A percentile compares a stretch with the other conserved stretches of the same genome.
Conservation (phyloP, 2,113 vertebrate genomes). For the Stomatorhinus ivindoensis region DNA sequence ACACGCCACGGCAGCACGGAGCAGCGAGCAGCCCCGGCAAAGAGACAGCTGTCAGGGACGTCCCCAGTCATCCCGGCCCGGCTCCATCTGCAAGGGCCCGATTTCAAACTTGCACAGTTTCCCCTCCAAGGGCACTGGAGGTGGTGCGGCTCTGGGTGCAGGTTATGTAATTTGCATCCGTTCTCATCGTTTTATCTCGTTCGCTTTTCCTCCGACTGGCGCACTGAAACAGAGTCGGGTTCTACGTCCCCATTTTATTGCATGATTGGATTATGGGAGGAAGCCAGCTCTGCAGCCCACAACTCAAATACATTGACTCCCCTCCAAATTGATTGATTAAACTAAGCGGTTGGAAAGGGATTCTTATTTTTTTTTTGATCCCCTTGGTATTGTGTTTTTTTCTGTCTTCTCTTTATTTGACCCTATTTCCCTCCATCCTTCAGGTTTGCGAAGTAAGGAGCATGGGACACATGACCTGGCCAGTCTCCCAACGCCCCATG, state of each 20-base stretch:
- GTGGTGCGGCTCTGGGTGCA: constrained; percentile 10
- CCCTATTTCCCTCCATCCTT: neutral
- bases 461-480: neutral
- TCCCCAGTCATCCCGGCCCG: constrained; percentile 35
- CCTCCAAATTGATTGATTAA: constrained; percentile 14
- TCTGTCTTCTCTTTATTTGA: neutral
- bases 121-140: constrained; percentile 16
- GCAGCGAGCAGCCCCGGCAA: constrained; percentile 31
- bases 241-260: neutral
- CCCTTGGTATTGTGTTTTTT: neutral
- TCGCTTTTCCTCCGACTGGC: neutral
- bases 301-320: neutral
- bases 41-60: constrained; percentile 36
- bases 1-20: constrained; percentile 20
- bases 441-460: neutral
- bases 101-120: constrained; percentile 22
- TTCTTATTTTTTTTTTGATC: neutral
- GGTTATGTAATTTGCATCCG: constrained; percentile 5
- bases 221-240: neutral
- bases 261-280: neutral
- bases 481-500: neutral
- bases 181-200: neutral
- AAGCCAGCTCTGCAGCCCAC: neutral
- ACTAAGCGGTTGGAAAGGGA: neutral
- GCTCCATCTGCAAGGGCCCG: constrained; percentile 19